Evolutionary conservation across 2,888 invertebrate species (phyloP).

Genomic region (Plagiodera versicolora): DNA sequence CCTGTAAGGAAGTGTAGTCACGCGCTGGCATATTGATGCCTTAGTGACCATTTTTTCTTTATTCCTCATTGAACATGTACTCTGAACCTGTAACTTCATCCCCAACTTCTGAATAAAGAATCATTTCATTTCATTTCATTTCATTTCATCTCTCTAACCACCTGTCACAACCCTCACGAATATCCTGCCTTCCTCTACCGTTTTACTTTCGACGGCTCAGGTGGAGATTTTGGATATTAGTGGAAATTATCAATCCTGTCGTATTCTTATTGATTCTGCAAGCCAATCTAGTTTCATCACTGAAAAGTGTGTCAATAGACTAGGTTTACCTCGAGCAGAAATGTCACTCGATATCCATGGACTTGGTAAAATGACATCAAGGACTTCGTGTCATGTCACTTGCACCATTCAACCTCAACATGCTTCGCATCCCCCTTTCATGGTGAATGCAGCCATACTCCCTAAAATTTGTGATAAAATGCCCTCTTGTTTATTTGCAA

Average conservation of each 20-base stretch:
- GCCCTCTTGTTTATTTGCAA: background rate
- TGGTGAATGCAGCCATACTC: background rate
- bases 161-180: background rate
- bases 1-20: too few species aligned
- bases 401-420: background rate
- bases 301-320: background rate
- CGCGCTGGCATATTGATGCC: too few species aligned
- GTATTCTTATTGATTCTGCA: background rate
- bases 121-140: too few species aligned
- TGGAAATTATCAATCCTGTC: background rate
- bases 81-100: too few species aligned
- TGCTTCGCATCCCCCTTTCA: background rate
- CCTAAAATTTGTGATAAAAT: background rate
- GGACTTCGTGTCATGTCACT: background rate
- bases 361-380: background rate
- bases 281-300: slow-evolving; percentile 1
- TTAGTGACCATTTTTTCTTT: too few species aligned
- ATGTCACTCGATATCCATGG: background rate
- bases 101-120: too few species aligned
- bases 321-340: background rate
- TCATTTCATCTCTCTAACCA: too few species aligned
- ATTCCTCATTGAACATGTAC: too few species aligned
- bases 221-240: background rate
- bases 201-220: background rate
- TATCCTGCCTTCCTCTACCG: background rate